Base-by-base conservation (phyloP, 92 coral and sea anemone species). In the Phenganax marumi region DNA sequence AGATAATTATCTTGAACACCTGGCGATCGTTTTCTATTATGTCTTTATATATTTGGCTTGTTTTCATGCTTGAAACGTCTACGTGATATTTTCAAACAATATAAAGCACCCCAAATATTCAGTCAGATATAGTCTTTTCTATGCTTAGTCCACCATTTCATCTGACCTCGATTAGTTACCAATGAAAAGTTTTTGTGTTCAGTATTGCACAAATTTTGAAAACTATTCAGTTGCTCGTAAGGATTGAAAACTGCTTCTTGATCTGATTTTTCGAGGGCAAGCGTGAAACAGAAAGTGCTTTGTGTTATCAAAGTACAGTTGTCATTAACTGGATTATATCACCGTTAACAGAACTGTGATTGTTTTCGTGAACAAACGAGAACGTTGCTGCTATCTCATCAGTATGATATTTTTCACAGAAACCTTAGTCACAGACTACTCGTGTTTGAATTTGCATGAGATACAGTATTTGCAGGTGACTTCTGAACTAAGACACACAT, bases 71-170 rank as follows among this genome's bases (percentile, higher is more conserved):
- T 10, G 16, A 48, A 50, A 50, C 47, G 21, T 75, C 26, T 54
- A 50, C 2, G 68, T 19, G 79, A 1, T 19, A 51, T 51, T 52
- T 12, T 58, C 43, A n/a, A 74, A 72, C 8, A 13, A 74, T 74
- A 48, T 19, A n/a, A 52, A 74, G 79, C 21, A 74, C 51, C 23
- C 24, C n/a, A 74, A 74, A 74, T 47, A 18, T 52, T 57, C 52
- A 48, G 17, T 54, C 33, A 9, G 12, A 33, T 33, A 33, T 33
- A 33, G 43, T 33, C 43, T 2, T 33, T 33, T 1, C 2, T 1
- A 33, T 33, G 43, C 43, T 33, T 33, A 33, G 43, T 33, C 43
- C 5, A 33, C 3, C 5, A 33, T 5, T 33, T 5, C 43, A 33
- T 33, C 43, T 33, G 43, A 33, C 5, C 3, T 33, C 43, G 43